A percentile compares a stretch with the other conserved stretches of the same genome.
Conservation (phyloP, 2,888 invertebrate species). For the Trissoscelio sp. region DNA sequence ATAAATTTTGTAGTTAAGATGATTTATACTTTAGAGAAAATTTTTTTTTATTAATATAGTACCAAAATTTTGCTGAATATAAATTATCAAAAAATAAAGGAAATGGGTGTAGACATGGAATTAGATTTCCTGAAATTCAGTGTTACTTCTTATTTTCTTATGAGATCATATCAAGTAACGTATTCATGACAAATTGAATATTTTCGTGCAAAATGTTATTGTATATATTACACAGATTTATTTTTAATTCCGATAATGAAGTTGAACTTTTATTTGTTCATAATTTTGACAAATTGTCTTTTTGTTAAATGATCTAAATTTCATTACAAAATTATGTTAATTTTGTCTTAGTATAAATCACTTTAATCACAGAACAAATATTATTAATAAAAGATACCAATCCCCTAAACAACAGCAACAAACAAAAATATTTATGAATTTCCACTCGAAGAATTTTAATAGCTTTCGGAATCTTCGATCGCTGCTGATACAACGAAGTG, state of each 20-base stretch:
- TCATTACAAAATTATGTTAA: too few relatives aligned
- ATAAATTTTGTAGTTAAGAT: neutral
- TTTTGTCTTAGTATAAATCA: neutral
- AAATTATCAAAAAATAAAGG: too few relatives aligned
- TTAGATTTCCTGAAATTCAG: neutral
- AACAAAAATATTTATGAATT: conserved; percentile 6
- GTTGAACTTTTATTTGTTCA: neutral
- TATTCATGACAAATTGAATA: conserved; percentile 5
- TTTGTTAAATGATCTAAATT: too few relatives aligned
- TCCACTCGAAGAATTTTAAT: conserved; percentile 28
- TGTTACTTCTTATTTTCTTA: neutral
- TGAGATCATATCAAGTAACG: neutral
- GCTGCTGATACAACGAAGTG: neutral
- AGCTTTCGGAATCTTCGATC: conserved; percentile 6
- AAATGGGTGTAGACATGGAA: too few relatives aligned
- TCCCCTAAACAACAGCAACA: neutral
- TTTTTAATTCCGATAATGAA: neutral
- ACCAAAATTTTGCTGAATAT: neutral
- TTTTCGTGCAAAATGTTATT: neutral
- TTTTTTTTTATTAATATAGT: too few relatives aligned
- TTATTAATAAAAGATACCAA: neutral
- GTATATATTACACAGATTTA: neutral
- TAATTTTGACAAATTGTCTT: neutral
- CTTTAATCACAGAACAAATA: neutral
- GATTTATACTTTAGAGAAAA: neutral